These are phyloP conservation scores for Sylvilagus bachmani DNA, from an alignment of 2,113 vertebrate genomes.

Conservation along the genomic window DNA sequence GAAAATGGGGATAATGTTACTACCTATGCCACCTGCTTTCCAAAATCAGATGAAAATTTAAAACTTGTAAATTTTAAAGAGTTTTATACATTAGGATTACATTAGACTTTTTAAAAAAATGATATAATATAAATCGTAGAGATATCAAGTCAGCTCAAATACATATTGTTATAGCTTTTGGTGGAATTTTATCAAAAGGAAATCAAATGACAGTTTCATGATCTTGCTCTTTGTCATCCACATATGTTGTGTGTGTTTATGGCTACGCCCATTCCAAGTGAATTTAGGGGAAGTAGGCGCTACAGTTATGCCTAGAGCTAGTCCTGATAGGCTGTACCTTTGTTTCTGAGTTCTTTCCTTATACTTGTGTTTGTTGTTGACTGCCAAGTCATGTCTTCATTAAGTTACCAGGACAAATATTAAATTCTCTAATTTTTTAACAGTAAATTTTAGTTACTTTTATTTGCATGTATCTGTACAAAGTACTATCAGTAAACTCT, in stretches of 20 bases:
- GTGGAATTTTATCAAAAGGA: constrained; percentile 14
- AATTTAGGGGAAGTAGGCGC: constrained; percentile 44
- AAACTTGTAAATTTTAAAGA: constrained; percentile 36
- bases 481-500: constrained; percentile 41
- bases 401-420: constrained; percentile 26
- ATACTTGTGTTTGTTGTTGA: constrained; percentile 22
- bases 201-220: not conserved
- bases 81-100: not conserved
- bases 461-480: not conserved
- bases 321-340: not conserved
- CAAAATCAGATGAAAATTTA: constrained; percentile 61
- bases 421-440: constrained; percentile 31
- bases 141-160: not conserved
- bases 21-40: constrained; percentile 66
- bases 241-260: not conserved
- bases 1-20: constrained; percentile 73
- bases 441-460: constrained; percentile 5
- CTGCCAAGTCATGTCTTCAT: not conserved
- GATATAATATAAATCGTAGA: not conserved
- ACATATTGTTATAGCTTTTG: not conserved
- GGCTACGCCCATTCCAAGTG: not conserved
- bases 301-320: not conserved
- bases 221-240: not conserved
- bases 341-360: constrained; percentile 48
- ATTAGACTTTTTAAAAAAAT: not conserved